Percentiles rank a stretch among this genome's conserved stretches.
Conservation (phyloP, 2,888 invertebrate genomes). For the Bibio marci region DNA sequence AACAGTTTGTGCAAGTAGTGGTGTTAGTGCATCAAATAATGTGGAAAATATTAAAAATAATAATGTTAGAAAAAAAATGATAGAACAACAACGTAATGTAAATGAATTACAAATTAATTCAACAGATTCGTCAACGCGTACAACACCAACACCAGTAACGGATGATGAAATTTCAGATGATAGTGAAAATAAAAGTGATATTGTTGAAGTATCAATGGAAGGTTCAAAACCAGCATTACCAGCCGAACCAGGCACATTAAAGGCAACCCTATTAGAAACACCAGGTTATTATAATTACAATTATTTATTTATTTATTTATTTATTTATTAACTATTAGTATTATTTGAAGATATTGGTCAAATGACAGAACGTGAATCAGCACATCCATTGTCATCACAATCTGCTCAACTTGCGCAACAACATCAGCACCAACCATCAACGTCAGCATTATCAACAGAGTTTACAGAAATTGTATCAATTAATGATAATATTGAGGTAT, state of each 20-base stretch:
- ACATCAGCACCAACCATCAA: background rate
- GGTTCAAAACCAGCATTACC: slow-evolving; percentile 69
- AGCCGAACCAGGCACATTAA: slow-evolving; percentile 81
- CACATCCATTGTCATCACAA: slow-evolving; percentile 43
- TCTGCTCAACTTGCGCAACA: slow-evolving; percentile 10
- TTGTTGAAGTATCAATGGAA: slow-evolving; percentile 55
- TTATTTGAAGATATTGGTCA: slow-evolving; percentile 54
- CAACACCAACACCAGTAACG: slow-evolving; percentile 11
- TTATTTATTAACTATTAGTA: background rate
- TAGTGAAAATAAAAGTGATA: slow-evolving; percentile 29
- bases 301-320: background rate
- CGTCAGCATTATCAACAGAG: background rate
- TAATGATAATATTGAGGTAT: background rate
- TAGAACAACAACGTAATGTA: background rate
- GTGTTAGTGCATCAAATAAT: slow-evolving; percentile 10
- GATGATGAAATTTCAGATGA: slow-evolving; percentile 29
- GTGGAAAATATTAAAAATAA: slow-evolving; percentile 10
- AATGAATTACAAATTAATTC: slow-evolving; percentile 11
- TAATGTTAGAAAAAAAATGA: too few relatives aligned
- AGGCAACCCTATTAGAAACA: slow-evolving; percentile 78
- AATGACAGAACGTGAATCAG: slow-evolving; percentile 90
- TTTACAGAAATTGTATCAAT: slow-evolving; percentile 1
- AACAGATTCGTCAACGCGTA: slow-evolving; percentile 16
- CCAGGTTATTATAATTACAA: slow-evolving; percentile 40
- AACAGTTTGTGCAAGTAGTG: slow-evolving; percentile 18